These are phyloP conservation scores for Illadopsis cleaveri DNA, from an alignment of 2,113 vertebrate species.

Conservation along the genomic window DNA sequence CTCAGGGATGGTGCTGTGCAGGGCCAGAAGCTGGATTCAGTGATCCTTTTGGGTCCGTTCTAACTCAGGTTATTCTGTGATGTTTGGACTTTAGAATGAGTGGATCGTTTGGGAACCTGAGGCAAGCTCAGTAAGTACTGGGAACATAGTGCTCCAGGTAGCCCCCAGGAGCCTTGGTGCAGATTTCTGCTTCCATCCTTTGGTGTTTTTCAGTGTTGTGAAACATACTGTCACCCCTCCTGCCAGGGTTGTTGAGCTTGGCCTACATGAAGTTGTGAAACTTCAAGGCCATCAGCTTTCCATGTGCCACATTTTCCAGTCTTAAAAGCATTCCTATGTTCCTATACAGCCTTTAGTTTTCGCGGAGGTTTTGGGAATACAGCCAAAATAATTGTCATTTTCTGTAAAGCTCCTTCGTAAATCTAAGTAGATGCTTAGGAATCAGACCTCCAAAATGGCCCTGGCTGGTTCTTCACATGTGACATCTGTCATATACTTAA, in stretches of 20 bases:
- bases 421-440: neutral
- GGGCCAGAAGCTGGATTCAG: neutral
- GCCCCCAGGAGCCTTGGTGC: neutral
- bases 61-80: neutral
- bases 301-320: neutral
- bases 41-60: neutral
- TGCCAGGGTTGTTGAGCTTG: neutral
- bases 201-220: neutral
- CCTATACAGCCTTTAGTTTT: neutral
- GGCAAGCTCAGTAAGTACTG: neutral
- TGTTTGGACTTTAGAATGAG: neutral
- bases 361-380: neutral
- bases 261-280: neutral
- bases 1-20: neutral
- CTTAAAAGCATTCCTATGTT: neutral
- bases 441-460: neutral
- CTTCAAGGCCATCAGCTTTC: neutral
- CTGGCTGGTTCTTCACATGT: neutral
- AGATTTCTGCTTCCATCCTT: neutral
- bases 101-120: neutral
- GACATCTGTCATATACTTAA: neutral
- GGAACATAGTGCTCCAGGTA: neutral
- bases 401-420: neutral
- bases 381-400: neutral
- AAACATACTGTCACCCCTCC: neutral